Evolutionary conservation across 2,888 invertebrate species (phyloP), one percentile per base, ranked within the genome.

Genomic region (Trissolcus japonicus): DNA sequence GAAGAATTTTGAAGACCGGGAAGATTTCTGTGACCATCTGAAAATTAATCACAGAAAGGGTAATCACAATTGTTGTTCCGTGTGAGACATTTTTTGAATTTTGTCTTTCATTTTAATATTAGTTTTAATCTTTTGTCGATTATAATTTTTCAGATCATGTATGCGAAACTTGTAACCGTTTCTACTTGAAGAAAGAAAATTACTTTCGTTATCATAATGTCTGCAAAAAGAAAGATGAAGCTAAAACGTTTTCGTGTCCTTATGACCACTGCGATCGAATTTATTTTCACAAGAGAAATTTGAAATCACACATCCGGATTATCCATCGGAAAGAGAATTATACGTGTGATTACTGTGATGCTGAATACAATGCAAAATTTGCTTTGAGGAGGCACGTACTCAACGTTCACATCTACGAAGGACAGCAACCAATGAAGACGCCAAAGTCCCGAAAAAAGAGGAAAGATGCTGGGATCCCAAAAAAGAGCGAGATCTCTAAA

Each of bases 271-370:
- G 91, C 77, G 55, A 79, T 1, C 90, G 91, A 59, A 85, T 86
- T 69, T 93, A 92, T 83, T 87, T 89, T 6, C 90, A 90, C 76
- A 91, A 90, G 77, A 90, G 89, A 53, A 93, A 92, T 88, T 88
- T 93, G 17, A 90, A 88, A 1, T 89, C 90, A 63, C 93, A 93
- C 79, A 89, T 92, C 68, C 80, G 88, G 65, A 86, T 87, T 1
- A 90, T 88, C 41, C 93, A 93, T 82, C 83, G 90, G n/a, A 90
- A 90, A 2, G 80, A 89, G 4, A 91, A 86, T 46, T 91, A 90
- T 41, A 55, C 78, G 1, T 86, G 86, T 14, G 85, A 86, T 35
- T 73, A 82, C 43, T 86, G 86, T 35, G 69, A 80, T 16, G 4
- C 21, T 14, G 71, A 67, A 56, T 17, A 83, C 40, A 54, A 62